phyloP scores from a whole-genome alignment of 2,888 invertebrate species.

The Conchocele bisecta region DNA sequence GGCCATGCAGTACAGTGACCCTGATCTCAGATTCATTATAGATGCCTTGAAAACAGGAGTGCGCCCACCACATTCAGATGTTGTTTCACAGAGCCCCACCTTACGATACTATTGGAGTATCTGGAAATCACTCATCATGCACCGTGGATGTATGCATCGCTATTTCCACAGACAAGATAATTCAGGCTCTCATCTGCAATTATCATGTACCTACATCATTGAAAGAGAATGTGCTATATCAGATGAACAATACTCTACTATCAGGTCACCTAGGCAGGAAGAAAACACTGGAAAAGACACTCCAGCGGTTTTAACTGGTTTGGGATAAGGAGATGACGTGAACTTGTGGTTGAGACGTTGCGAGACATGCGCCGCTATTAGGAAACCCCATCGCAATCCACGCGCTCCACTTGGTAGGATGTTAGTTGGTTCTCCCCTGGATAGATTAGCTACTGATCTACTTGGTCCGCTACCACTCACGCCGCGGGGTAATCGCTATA shows the following conservation, averaged over 20 bases:
- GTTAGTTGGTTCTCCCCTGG: slow-evolving; percentile 21
- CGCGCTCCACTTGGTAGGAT: slow-evolving; percentile 21
- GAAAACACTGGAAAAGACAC: slow-evolving; percentile 8
- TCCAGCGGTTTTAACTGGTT: slow-evolving; percentile 31
- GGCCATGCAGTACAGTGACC: too few relatives aligned
- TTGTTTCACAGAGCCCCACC: neutral
- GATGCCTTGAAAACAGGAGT: neutral
- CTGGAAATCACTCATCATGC: neutral
- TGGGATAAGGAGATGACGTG: slow-evolving; percentile 14
- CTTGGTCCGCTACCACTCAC: neutral
- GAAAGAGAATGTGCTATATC: neutral
- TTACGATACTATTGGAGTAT: neutral
- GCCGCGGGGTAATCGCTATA: slow-evolving; percentile 1
- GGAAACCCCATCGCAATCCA: slow-evolving; percentile 4
- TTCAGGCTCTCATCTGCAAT: neutral
- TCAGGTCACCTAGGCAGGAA: slow-evolving; percentile 28
- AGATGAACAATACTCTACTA: neutral
- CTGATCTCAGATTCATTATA: neutral
- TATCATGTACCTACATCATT: slow-evolving; percentile 1
- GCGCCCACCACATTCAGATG: neutral
- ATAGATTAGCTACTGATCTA: slow-evolving; percentile 5
- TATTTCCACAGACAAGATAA: neutral
- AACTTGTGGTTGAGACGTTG: neutral
- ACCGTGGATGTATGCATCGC: neutral
- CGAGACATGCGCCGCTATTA: slow-evolving; percentile 4